These are phyloP conservation scores for Syrista parreyssii DNA, from an alignment of 2,888 invertebrate genomes.

Conservation along the genomic window DNA sequence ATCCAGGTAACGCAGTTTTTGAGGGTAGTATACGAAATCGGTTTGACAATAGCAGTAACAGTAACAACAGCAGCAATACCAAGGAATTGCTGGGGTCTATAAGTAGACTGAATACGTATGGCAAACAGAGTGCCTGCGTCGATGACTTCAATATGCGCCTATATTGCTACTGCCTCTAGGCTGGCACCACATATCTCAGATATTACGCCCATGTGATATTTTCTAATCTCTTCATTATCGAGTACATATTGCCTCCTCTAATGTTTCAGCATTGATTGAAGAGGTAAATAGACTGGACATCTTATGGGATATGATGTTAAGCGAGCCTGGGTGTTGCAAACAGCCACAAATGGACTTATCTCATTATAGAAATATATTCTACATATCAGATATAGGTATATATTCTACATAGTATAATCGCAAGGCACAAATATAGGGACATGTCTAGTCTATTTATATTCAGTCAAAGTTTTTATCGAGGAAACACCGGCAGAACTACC, in stretches of 20 bases:
- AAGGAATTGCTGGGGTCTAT: conserved; percentile 77
- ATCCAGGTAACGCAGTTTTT: conserved; percentile 79
- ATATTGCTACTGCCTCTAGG: conserved; percentile 77
- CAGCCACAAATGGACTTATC: too few relatives aligned
- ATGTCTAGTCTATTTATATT: too few relatives aligned
- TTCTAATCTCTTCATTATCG: conserved; percentile 38
- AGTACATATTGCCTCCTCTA: not conserved
- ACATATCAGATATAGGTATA: too few relatives aligned
- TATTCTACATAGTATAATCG: too few relatives aligned
- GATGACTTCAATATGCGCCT: conserved; percentile 80
- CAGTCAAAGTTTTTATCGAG: too few relatives aligned
- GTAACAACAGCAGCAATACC: conserved; percentile 40
- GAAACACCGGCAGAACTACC: too few relatives aligned
- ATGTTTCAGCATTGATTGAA: not conserved
- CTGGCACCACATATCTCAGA: conserved; percentile 13
- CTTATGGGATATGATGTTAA: too few relatives aligned
- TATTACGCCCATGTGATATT: conserved; percentile 42
- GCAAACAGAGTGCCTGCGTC: conserved; percentile 83
- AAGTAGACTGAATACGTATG: conserved; percentile 83
- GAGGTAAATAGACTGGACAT: too few relatives aligned
- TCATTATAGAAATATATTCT: too few relatives aligned
- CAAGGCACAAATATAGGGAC: too few relatives aligned
- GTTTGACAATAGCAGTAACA: conserved; percentile 54
- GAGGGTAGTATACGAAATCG: conserved; percentile 79
- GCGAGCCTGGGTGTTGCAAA: too few relatives aligned